These are phyloP conservation scores for Dynastes grantii DNA, from an alignment of 2,888 invertebrate species.

Conservation along the genomic window DNA sequence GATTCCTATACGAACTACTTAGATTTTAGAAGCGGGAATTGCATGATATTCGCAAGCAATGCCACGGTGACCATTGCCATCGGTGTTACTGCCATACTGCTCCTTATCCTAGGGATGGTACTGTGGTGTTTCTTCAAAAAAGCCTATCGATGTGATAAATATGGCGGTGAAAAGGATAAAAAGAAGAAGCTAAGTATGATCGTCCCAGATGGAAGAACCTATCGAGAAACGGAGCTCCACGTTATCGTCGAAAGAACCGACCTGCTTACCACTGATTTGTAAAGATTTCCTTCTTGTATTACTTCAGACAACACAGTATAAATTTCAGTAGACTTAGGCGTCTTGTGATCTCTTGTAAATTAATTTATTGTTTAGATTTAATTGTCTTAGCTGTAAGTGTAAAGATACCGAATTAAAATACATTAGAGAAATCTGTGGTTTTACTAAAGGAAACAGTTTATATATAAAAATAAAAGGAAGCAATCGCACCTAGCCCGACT, in stretches of 20 bases:
- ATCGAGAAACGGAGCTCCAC: conserved; percentile 89
- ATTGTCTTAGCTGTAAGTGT: no score
- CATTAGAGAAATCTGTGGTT: no score
- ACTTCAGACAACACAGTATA: conserved; percentile 10
- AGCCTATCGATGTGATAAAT: conserved; percentile 67
- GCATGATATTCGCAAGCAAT: conserved; percentile 64
- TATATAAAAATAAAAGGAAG: no score
- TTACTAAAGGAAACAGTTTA: no score
- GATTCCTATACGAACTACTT: conserved; percentile 35
- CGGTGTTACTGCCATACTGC: conserved; percentile 71
- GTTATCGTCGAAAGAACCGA: conserved; percentile 89
- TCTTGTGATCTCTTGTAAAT: conserved; percentile 40
- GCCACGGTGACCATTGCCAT: conserved; percentile 66
- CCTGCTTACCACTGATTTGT: conserved; percentile 85
- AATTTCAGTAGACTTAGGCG: conserved; percentile 2
- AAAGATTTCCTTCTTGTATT: conserved; percentile 57
- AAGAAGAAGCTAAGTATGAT: conserved; percentile 77
- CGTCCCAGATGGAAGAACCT: conserved; percentile 86
- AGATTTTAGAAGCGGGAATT: conserved; percentile 55
- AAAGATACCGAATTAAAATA: no score
- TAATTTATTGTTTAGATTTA: conserved; percentile 38
- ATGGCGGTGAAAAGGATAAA: conserved; percentile 71
- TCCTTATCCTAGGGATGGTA: conserved; percentile 67
- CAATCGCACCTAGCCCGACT: no score
- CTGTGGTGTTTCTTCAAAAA: conserved; percentile 69